These are phyloP conservation scores for Melopsittacus undulatus DNA, from an alignment of 2,797 vertebrate genomes.

Conservation along the genomic window DNA sequence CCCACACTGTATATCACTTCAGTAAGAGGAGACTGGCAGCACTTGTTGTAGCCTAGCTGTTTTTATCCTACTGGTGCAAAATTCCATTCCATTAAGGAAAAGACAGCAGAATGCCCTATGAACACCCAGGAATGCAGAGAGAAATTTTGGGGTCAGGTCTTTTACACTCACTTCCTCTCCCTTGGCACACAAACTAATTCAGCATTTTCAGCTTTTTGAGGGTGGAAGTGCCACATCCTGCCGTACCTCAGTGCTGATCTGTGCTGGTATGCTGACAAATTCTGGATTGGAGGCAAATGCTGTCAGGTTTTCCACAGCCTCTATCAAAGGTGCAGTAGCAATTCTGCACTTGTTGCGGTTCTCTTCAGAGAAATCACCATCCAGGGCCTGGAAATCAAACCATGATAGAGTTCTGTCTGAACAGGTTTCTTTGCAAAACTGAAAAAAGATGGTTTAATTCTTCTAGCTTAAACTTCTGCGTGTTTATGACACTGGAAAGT, in stretches of 20 bases:
- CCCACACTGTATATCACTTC: background rate
- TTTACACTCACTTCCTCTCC: background rate
- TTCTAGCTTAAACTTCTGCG: background rate
- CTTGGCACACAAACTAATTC: background rate
- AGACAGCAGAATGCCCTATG: background rate
- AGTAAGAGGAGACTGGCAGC: background rate
- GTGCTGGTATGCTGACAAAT: conserved; percentile 95
- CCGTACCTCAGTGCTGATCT: conserved; percentile 94
- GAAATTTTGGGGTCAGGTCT: background rate
- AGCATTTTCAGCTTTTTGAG: background rate
- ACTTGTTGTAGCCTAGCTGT: background rate
- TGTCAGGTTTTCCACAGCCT: conserved; percentile 95
- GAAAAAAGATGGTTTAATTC: background rate
- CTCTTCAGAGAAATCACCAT: conserved; percentile 97
- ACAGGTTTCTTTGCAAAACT: background rate
- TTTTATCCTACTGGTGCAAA: background rate
- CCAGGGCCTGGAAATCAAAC: conserved; percentile 82
- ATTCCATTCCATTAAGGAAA: background rate
- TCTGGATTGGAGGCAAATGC: conserved; percentile 97
- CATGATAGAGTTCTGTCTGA: background rate
- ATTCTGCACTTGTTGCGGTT: conserved; percentile 91
- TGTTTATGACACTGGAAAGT: background rate
- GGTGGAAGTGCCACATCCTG: background rate
- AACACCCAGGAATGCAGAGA: background rate
- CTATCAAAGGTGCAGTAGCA: conserved; percentile 91